phyloP scores from a whole-genome alignment of 2,113 vertebrate species.

The Garra rufa region DNA sequence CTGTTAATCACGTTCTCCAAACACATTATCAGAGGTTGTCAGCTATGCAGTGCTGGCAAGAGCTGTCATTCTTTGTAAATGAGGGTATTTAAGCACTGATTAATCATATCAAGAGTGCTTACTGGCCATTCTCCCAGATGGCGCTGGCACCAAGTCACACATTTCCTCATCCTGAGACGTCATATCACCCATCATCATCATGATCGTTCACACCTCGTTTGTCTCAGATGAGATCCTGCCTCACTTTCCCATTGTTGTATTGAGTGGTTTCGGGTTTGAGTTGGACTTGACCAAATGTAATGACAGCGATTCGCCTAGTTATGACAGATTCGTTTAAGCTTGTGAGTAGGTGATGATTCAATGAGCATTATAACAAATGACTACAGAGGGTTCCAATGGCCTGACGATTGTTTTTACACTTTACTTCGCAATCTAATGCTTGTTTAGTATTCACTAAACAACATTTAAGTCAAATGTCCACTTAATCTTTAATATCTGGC shows the following conservation, averaged over 20 bases:
- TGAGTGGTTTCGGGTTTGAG: background rate
- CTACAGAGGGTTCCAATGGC: too few relatives aligned
- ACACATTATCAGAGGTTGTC: slow-evolving; percentile 19
- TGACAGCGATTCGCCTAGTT: background rate
- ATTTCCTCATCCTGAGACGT: slow-evolving; percentile 14
- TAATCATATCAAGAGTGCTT: slow-evolving; percentile 52
- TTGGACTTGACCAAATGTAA: background rate
- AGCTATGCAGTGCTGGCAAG: slow-evolving; percentile 27
- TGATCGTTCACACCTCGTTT: background rate
- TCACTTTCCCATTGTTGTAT: background rate
- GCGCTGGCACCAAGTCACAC: slow-evolving; percentile 16
- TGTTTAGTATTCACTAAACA: too few relatives aligned
- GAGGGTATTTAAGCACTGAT: slow-evolving; percentile 52
- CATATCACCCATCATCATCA: slow-evolving; percentile 12
- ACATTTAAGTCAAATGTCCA: too few relatives aligned
- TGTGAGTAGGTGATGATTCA: background rate
- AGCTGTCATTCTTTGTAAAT: slow-evolving; percentile 47
- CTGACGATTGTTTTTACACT: too few relatives aligned
- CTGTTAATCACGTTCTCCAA: slow-evolving; percentile 13
- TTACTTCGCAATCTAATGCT: too few relatives aligned
- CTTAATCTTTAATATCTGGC: too few relatives aligned
- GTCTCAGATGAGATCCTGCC: background rate
- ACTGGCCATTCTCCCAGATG: slow-evolving; percentile 53
- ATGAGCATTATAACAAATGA: too few relatives aligned
- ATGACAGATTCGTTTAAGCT: background rate